Evolutionary conservation across 2,888 invertebrate genomes (phyloP).

Genomic region (Bedellia somnulentella): DNA sequence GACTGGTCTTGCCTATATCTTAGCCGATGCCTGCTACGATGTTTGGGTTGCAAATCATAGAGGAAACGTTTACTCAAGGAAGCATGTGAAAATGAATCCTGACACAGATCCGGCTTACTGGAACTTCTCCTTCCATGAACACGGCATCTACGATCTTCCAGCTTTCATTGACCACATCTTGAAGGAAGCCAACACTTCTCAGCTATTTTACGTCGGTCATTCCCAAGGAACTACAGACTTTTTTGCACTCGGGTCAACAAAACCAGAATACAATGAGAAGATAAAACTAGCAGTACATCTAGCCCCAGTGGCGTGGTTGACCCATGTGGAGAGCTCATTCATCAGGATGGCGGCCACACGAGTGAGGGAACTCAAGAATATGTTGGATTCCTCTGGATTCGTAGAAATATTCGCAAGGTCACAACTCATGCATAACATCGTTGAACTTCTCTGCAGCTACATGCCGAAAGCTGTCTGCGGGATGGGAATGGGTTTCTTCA

Average conservation of each 20-base stretch:
- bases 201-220: constrained; percentile 71
- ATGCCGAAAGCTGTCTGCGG: constrained; percentile 19
- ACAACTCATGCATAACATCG: constrained; percentile 33
- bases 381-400: constrained; percentile 41
- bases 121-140: constrained; percentile 72
- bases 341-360: constrained; percentile 16
- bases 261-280: constrained; percentile 60
- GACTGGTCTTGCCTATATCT: constrained; percentile 3
- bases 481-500: constrained; percentile 49
- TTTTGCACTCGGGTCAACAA: constrained; percentile 56
- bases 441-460: constrained; percentile 16
- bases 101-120: constrained; percentile 34
- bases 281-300: constrained; percentile 55
- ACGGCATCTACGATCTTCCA: constrained; percentile 70
- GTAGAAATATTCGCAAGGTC: constrained; percentile 66
- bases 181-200: constrained; percentile 38
- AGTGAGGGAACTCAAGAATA: constrained; percentile 16
- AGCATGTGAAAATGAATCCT: constrained; percentile 31
- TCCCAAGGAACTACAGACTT: constrained; percentile 67
- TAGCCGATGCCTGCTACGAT: constrained; percentile 7
- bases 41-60: constrained; percentile 8
- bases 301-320: constrained; percentile 64
- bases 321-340: constrained; percentile 34
- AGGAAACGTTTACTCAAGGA: constrained; percentile 29
- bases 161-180: constrained; percentile 68